These are phyloP conservation scores for Adelphocoris suturalis DNA, from an alignment of 2,888 invertebrate genomes.

Conservation along the genomic window DNA sequence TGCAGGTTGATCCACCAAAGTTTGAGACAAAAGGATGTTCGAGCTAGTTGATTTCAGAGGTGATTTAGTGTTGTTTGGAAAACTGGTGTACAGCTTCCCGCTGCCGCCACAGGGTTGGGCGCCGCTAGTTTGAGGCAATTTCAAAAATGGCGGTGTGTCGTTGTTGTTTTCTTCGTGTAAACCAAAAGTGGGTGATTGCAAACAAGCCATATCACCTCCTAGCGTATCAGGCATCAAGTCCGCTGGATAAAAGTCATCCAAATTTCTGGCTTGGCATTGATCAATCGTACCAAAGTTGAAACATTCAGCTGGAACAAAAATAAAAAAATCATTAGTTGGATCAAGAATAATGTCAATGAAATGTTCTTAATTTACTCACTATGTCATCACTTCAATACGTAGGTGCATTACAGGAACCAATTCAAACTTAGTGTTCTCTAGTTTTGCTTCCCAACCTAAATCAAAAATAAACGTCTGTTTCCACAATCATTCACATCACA, in stretches of 20 bases:
- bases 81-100: conserved; percentile 19
- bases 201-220: conserved; percentile 64
- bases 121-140: conserved; percentile 39
- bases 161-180: conserved; percentile 73
- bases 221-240: conserved; percentile 70
- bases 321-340: background rate
- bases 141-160: conserved; percentile 61
- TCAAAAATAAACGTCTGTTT: too few relatives aligned
- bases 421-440: too few relatives aligned
- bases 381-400: too few relatives aligned
- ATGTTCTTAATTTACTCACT: background rate
- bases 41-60: conserved; percentile 69
- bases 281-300: conserved; percentile 74
- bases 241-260: conserved; percentile 67
- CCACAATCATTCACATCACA: too few relatives aligned
- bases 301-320: conserved; percentile 73
- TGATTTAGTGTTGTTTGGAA: conserved; percentile 43
- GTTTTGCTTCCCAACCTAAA: too few relatives aligned
- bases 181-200: conserved; percentile 44
- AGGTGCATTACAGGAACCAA: too few relatives aligned
- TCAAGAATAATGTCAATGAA: background rate
- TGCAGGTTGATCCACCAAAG: conserved; percentile 42
- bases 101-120: conserved; percentile 11
- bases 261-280: conserved; percentile 68
- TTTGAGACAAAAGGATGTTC: conserved; percentile 72